These are phyloP conservation scores for Ginglymostoma cirratum DNA, from an alignment of 2,113 vertebrate genomes.

Conservation along the genomic window DNA sequence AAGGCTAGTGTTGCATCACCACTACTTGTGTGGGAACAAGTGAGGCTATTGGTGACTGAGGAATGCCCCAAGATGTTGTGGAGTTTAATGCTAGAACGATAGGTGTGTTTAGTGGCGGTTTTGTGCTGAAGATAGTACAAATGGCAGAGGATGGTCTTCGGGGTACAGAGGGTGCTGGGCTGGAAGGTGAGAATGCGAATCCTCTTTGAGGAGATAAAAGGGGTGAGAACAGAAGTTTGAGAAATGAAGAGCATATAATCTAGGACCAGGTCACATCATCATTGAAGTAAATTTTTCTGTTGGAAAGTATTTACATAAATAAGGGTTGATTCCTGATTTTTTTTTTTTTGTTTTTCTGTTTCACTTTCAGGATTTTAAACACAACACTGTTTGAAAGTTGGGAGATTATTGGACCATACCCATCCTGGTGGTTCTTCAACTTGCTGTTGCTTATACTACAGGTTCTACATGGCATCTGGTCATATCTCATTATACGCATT, in stretches of 20 bases:
- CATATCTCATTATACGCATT: slow-evolving; percentile 81
- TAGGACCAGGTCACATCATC: background rate
- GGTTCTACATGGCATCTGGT: slow-evolving; percentile 86
- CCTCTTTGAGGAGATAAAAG: background rate
- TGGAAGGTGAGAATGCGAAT: background rate
- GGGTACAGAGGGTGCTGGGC: background rate
- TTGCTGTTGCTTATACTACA: slow-evolving; percentile 75
- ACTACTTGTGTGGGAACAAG: background rate
- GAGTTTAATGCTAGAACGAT: background rate
- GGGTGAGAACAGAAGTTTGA: background rate
- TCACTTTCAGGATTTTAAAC: slow-evolving; percentile 75
- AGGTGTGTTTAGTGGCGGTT: background rate
- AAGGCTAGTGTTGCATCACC: background rate
- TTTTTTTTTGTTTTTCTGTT: too few species aligned
- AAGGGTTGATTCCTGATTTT: background rate
- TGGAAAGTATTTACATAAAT: background rate
- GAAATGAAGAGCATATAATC: background rate
- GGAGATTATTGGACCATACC: slow-evolving; percentile 81
- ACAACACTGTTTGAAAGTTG: slow-evolving; percentile 92
- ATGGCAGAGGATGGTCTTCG: background rate
- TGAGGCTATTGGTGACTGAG: background rate
- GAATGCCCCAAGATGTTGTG: too few species aligned
- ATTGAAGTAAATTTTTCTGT: background rate
- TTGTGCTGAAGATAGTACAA: background rate
- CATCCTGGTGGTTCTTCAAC: slow-evolving; percentile 95